Evolutionary conservation across 2,888 invertebrate species (phyloP).

Genomic region (Drosophila formosana): DNA sequence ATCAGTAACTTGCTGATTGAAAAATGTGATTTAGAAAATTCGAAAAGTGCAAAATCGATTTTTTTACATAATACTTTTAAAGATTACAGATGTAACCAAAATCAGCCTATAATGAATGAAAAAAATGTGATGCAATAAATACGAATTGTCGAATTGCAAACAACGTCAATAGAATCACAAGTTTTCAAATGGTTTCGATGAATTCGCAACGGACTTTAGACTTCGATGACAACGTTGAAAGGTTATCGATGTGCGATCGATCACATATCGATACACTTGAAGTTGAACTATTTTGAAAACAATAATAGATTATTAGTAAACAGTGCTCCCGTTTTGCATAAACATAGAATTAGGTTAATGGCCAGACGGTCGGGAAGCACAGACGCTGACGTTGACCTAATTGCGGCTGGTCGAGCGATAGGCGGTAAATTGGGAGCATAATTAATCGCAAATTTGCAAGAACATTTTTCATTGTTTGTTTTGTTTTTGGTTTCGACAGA

Average conservation of each 20-base stretch:
- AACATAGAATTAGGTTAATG: constrained; percentile 51
- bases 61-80: neutral
- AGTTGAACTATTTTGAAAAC: neutral
- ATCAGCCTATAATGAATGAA: neutral
- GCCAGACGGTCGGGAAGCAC: constrained; percentile 15
- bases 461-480: constrained; percentile 32
- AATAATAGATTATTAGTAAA: neutral
- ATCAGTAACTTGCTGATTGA: neutral
- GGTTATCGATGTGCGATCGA: neutral
- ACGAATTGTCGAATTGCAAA: neutral
- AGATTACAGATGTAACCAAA: neutral
- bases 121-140: too few relatives aligned
- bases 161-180: neutral
- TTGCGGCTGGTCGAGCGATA: neutral
- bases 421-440: constrained; percentile 27
- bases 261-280: neutral
- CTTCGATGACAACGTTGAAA: neutral
- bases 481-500: constrained; percentile 17
- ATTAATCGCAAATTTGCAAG: constrained; percentile 26
- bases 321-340: constrained; percentile 2
- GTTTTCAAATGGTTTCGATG: neutral
- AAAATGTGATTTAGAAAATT: neutral
- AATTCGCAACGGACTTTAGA: constrained; percentile 2
- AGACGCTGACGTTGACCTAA: constrained; percentile 56
- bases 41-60: neutral